phyloP scores from a whole-genome alignment of 2,797 vertebrate species.

The Spinibarbus caldwelli region DNA sequence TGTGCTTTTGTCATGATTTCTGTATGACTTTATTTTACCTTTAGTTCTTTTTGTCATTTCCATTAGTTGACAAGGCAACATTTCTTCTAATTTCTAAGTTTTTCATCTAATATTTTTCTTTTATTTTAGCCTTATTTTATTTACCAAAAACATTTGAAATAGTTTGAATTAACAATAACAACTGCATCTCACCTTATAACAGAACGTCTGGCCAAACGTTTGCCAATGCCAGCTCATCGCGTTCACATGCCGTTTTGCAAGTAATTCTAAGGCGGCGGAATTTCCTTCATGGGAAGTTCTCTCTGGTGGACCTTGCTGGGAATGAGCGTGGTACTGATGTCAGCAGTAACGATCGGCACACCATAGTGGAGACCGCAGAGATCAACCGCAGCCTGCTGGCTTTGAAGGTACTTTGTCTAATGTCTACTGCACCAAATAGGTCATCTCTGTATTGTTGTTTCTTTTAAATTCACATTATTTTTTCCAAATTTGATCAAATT shows the following conservation, averaged over 20 bases:
- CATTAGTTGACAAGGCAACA: not conserved
- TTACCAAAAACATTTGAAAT: not conserved
- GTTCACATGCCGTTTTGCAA: slow-evolving; percentile 95
- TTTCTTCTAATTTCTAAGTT: not conserved
- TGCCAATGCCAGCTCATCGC: slow-evolving; percentile 93
- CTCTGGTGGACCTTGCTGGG: slow-evolving; percentile 93
- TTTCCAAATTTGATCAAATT: not conserved
- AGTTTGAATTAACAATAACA: not conserved
- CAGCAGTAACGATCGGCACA: slow-evolving; percentile 88
- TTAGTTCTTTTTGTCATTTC: not conserved
- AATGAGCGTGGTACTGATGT: slow-evolving; percentile 94
- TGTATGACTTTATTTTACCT: not conserved
- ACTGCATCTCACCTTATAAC: not conserved
- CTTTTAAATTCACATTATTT: not conserved
- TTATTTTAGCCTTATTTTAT: not conserved
- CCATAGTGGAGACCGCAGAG: slow-evolving; percentile 91
- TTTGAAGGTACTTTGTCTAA: slow-evolving; percentile 84
- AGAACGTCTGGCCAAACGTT: slow-evolving; percentile 97
- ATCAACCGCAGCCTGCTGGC: slow-evolving; percentile 97
- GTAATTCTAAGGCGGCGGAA: slow-evolving; percentile 84
- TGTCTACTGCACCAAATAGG: not conserved
- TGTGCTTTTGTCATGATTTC: no score
- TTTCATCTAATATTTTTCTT: not conserved
- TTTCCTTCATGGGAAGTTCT: slow-evolving; percentile 91
- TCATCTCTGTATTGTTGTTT: not conserved